A percentile compares a stretch with the other conserved stretches of the same genome.
Evolutionary conservation across 2,888 invertebrate genomes (phyloP).

Genomic region (Diarsia rubi): DNA sequence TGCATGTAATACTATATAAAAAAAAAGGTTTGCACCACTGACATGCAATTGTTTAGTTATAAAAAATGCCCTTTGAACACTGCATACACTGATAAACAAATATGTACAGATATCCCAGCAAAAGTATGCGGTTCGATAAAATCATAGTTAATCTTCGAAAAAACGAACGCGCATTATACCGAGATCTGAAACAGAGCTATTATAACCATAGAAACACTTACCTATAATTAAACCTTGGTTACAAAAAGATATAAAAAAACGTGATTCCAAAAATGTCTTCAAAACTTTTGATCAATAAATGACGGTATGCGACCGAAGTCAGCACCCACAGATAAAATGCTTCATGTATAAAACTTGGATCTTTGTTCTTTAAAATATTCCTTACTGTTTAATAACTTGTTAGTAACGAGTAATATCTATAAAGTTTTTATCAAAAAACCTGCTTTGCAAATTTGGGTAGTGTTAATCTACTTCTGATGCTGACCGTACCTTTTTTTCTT

Average conservation of each 20-base stretch:
- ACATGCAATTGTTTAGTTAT: background rate
- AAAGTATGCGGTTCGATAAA: background rate
- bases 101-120: background rate
- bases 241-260: background rate
- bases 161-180: background rate
- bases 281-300: background rate
- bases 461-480: too few relatives aligned
- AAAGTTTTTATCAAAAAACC: too few relatives aligned
- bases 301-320: background rate
- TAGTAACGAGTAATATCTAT: too few relatives aligned
- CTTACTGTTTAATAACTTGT: too few relatives aligned
- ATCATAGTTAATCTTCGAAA: background rate
- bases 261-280: background rate
- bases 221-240: background rate
- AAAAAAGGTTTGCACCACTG: conserved; percentile 25
- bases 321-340: background rate
- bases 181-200: background rate
- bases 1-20: conserved; percentile 39
- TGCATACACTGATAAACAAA: background rate
- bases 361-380: too few relatives aligned
- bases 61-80: background rate
- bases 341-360: background rate
- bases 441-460: too few relatives aligned
- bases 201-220: background rate
- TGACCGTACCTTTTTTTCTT: too few relatives aligned